Evolutionary conservation across 1,140 invertebrate genomes (phyloP).

Genomic region (Calephelis nemesis): DNA sequence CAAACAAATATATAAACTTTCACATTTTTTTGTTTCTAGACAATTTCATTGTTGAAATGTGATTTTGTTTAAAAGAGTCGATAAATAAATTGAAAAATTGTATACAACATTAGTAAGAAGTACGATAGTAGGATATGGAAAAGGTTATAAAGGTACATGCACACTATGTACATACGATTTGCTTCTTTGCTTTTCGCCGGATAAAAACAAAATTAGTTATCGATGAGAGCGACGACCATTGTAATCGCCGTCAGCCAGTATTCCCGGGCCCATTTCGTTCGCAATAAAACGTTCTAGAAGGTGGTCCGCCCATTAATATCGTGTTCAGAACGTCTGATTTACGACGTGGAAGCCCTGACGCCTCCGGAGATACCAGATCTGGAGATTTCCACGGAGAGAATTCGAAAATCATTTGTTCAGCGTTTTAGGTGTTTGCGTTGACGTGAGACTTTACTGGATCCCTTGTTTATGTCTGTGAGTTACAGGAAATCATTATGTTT

Average conservation of each 20-base stretch:
- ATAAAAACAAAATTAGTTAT: conserved; percentile 5
- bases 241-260: neutral
- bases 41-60: too few relatives aligned
- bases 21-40: too few relatives aligned
- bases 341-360: conserved; percentile 6
- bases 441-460: conserved; percentile 6
- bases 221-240: neutral
- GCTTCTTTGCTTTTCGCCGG: neutral
- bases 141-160: too few relatives aligned
- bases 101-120: too few relatives aligned
- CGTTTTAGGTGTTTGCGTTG: conserved; percentile 14
- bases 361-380: conserved; percentile 11
- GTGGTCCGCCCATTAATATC: conserved; percentile 2
- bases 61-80: too few relatives aligned
- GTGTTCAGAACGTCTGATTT: conserved; percentile 11
- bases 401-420: conserved; percentile 18
- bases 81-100: too few relatives aligned
- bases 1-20: too few relatives aligned
- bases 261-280: conserved; percentile 7
- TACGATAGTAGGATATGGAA: too few relatives aligned
- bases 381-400: conserved; percentile 13
- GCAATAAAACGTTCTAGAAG: conserved; percentile 13
- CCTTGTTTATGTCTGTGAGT: neutral
- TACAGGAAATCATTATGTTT: too few relatives aligned
- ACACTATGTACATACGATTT: too few relatives aligned